Percentiles rank a stretch among this genome's conserved stretches.
Conservation (phyloP, 2,113 vertebrate species). For the Calonectris borealis region DNA sequence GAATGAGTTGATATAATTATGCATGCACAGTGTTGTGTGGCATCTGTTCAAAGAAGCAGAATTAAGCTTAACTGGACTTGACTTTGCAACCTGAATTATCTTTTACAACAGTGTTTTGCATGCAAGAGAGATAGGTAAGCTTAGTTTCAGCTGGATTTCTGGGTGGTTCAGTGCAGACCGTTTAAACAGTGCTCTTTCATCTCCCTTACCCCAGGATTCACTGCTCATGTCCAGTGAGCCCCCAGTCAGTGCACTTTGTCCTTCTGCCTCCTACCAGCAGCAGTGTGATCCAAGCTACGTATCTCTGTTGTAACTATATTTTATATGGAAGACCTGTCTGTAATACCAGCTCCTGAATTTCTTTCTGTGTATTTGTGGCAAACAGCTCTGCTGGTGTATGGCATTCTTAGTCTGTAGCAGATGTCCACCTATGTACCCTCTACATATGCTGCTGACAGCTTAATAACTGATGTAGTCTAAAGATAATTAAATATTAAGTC, state of each 20-base stretch:
- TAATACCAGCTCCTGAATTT: background rate
- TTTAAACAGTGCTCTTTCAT: background rate
- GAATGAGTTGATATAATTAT: background rate
- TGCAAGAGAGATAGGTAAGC: background rate
- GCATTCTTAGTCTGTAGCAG: background rate
- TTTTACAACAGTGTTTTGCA: background rate
- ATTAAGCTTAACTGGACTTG: constrained; percentile 25
- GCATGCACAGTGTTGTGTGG: background rate
- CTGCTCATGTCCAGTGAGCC: background rate
- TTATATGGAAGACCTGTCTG: background rate
- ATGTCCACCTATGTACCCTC: background rate
- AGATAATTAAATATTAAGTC: constrained; percentile 45
- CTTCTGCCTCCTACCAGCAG: background rate
- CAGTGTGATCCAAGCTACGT: background rate
- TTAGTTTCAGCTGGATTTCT: background rate
- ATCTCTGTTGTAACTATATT: background rate
- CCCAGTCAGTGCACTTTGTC: background rate
- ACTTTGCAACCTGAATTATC: background rate
- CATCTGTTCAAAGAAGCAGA: background rate
- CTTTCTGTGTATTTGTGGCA: background rate
- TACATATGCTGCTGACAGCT: constrained; percentile 1
- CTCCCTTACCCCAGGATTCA: background rate
- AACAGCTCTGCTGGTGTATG: background rate
- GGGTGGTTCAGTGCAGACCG: background rate
- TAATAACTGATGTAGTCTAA: background rate